A percentile compares a stretch with the other conserved stretches of the same genome.
phyloP scores from a whole-genome alignment of 1,140 invertebrate genomes.

The Drosophila melanogaster region DNA sequence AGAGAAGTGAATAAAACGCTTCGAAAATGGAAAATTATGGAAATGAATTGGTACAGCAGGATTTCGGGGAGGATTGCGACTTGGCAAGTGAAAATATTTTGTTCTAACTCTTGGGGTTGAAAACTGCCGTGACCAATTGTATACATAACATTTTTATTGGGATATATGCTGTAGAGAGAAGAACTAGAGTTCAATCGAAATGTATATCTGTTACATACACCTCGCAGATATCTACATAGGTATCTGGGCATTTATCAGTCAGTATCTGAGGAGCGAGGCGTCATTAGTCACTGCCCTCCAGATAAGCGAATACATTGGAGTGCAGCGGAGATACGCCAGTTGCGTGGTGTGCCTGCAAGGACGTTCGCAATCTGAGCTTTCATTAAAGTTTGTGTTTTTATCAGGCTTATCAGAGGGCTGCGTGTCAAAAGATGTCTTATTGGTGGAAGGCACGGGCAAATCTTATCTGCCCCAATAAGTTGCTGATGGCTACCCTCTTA shows the following conservation, averaged over 20 bases:
- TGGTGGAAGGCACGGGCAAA: conserved; percentile 30
- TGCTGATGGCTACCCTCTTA: background rate
- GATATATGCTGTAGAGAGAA: too few species aligned
- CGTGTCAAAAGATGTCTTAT: conserved; percentile 75
- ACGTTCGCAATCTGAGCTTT: conserved; percentile 70
- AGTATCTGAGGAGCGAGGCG: background rate
- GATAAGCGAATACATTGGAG: conserved; percentile 13
- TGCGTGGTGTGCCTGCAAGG: conserved; percentile 39
- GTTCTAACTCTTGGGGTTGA: background rate
- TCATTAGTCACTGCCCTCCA: conserved; percentile 13
- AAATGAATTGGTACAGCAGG: conserved; percentile 26
- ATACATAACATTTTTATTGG: background rate
- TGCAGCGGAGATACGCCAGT: background rate
- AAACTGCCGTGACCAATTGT: background rate
- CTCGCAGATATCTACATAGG: too few species aligned
- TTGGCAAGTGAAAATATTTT: background rate
- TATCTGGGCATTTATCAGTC: background rate
- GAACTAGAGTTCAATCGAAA: too few species aligned
- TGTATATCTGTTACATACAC: conserved; percentile 1
- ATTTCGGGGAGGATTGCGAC: background rate
- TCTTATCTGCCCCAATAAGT: conserved; percentile 53
- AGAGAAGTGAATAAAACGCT: conserved; percentile 30
- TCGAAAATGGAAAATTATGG: conserved; percentile 50
- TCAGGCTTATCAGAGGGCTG: conserved; percentile 58
- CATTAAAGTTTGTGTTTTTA: conserved; percentile 63